Percentiles rank a stretch among this genome's conserved stretches.
phyloP scores from a whole-genome alignment of 2,888 invertebrate genomes.

The Marasmarcha lunaedactyla region DNA sequence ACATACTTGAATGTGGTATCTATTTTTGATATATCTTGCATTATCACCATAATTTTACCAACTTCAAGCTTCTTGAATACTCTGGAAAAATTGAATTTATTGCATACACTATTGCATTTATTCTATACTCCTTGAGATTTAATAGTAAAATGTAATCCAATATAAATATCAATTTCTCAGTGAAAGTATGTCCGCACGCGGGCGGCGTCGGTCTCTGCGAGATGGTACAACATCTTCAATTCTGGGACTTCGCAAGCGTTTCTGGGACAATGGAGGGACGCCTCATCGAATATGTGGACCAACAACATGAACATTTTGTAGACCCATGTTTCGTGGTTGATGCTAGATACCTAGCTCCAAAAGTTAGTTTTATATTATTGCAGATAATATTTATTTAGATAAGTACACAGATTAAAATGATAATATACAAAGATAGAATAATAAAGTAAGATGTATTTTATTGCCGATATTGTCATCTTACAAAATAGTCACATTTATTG shows the following conservation, averaged over 20 bases:
- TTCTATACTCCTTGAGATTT: too few species aligned
- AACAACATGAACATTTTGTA: constrained; percentile 90
- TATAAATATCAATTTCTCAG: constrained; percentile 43
- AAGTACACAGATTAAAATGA: neutral
- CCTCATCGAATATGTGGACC: constrained; percentile 88
- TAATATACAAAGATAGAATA: neutral
- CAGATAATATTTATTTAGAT: neutral
- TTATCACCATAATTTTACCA: too few species aligned
- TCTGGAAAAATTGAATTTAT: too few species aligned
- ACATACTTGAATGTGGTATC: too few species aligned
- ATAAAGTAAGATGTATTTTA: neutral
- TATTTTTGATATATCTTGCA: too few species aligned
- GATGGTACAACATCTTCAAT: constrained; percentile 92
- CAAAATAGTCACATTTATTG: too few species aligned
- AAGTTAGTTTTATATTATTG: constrained; percentile 55
- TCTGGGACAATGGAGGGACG: constrained; percentile 79
- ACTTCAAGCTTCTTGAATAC: too few species aligned
- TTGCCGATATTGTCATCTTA: too few species aligned
- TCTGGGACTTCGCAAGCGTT: constrained; percentile 86
- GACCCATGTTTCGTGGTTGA: constrained; percentile 77
- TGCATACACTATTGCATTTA: too few species aligned
- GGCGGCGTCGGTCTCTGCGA: constrained; percentile 96
- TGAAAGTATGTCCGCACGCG: constrained; percentile 93
- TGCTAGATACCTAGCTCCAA: constrained; percentile 82
- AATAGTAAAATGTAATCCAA: too few species aligned